Base-by-base conservation (phyloP, 1,140 invertebrate genomes). In the Papilio aristodemus region DNA sequence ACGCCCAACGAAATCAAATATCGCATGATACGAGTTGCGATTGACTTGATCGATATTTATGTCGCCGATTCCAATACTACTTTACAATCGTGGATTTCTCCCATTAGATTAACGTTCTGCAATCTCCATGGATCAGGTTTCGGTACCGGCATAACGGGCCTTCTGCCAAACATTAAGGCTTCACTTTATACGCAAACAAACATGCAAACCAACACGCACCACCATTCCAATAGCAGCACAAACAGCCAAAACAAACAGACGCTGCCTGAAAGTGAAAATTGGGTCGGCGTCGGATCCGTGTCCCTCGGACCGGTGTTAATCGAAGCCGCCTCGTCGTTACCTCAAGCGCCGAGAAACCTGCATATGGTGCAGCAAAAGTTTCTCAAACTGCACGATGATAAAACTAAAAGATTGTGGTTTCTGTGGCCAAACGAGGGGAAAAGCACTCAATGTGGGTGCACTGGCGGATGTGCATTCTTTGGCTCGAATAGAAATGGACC, bases 391-490 rank as follows among this genome's bases (percentile, higher is more conserved):
- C 98, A 99, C 81, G 99, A 99, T 90, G 94, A 95, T 38, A 94
- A 95, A 71, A 95, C 95, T 0, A 98, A 97, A 86, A 93, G 97
- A 70, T 91, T 99, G 8, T 98, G 97, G 97, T 99, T 99, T 84
- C 89, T 99, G 0, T 99, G 98, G 98, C 94, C 95, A 0, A 93
- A 92, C 72, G 94, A 96, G 78, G 91, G 93, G 7, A 92, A 93
- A 72, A 90, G 92, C 37, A 78, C 92, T 7, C 96, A 95, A 74
- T 99, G 99, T 89, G 98, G 98, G 0, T 99, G 99, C 91, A 95
- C 97, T 46, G 98, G 98, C 2, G 98, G 98, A 0, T 99, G 97
- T 84, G 92, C 93, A 13, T 99, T 99, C 91, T 99, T 99, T 88
- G 98, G 98, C 4, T 95, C 93, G 54, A 98, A 97, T 85, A 93